Percentiles rank a stretch among this genome's conserved stretches.
phyloP scores from a whole-genome alignment of 2,113 vertebrate species.

The Delphinus delphis region DNA sequence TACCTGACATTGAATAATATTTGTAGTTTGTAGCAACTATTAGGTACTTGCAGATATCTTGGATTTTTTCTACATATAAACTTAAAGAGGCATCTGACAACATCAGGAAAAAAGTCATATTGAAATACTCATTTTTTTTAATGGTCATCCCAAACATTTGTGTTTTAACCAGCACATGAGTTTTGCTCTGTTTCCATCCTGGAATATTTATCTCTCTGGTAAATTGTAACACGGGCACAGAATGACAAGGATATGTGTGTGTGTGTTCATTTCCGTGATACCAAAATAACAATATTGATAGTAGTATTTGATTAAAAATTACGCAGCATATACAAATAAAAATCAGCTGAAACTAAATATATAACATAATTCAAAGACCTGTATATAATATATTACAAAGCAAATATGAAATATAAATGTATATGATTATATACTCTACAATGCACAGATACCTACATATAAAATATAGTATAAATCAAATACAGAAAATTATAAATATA shows the following conservation, averaged over 20 bases:
- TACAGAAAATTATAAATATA: background rate
- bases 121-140: background rate
- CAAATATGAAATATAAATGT: background rate
- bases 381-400: background rate
- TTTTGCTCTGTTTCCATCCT: background rate
- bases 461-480: background rate
- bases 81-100: background rate
- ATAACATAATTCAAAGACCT: background rate
- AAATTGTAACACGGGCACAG: background rate
- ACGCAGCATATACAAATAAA: background rate
- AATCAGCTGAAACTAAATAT: background rate
- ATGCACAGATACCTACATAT: background rate
- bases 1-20: background rate
- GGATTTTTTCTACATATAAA: background rate
- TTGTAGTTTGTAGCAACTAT: constrained; percentile 10
- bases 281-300: background rate
- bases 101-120: background rate
- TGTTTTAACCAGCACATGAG: background rate
- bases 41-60: background rate
- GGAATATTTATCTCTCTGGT: background rate
- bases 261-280: background rate
- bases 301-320: background rate
- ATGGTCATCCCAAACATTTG: background rate
- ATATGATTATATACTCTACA: background rate
- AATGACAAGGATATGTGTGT: background rate